These are phyloP conservation scores for Strigamia crassipes DNA, from an alignment of 2,888 invertebrate genomes.

Conservation along the genomic window DNA sequence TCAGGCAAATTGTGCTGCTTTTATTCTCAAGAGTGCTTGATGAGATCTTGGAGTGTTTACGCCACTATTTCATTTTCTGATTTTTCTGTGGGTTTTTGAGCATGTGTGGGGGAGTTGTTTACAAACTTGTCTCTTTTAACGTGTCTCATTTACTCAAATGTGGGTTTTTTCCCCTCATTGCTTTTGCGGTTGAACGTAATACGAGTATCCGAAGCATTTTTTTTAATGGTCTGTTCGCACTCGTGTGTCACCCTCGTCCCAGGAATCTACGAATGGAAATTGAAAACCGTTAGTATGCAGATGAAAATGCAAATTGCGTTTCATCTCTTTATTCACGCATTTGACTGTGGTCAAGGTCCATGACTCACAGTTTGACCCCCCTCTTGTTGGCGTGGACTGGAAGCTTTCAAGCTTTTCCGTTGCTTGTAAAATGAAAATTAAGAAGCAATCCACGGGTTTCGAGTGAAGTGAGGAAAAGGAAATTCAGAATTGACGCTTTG, in stretches of 20 bases:
- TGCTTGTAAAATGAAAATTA: slow-evolving; percentile 30
- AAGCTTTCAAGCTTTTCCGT: background rate
- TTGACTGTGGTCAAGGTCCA: slow-evolving; percentile 27
- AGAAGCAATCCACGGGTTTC: slow-evolving; percentile 34
- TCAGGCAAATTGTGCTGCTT: slow-evolving; percentile 46
- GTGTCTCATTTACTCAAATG: slow-evolving; percentile 8
- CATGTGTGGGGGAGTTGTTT: background rate
- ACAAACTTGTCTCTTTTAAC: background rate
- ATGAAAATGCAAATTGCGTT: slow-evolving; percentile 33
- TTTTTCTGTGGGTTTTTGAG: background rate
- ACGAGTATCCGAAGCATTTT: background rate
- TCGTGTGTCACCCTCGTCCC: slow-evolving; percentile 24
- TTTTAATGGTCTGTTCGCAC: slow-evolving; percentile 6
- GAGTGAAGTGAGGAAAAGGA: slow-evolving; percentile 19
- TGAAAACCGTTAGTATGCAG: slow-evolving; percentile 41
- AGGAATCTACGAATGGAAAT: slow-evolving; percentile 24
- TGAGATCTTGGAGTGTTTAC: slow-evolving; percentile 33
- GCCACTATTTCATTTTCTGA: background rate
- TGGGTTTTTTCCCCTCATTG: background rate
- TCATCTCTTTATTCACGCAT: slow-evolving; percentile 5
- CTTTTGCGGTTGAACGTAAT: slow-evolving; percentile 7
- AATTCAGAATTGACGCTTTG: slow-evolving; percentile 19
- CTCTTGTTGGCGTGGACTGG: background rate
- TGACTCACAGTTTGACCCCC: slow-evolving; percentile 31
- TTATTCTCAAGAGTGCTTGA: slow-evolving; percentile 31